Conservation (phyloP, 2,797 vertebrate species). For the Dendrocincla tyrannina region DNA sequence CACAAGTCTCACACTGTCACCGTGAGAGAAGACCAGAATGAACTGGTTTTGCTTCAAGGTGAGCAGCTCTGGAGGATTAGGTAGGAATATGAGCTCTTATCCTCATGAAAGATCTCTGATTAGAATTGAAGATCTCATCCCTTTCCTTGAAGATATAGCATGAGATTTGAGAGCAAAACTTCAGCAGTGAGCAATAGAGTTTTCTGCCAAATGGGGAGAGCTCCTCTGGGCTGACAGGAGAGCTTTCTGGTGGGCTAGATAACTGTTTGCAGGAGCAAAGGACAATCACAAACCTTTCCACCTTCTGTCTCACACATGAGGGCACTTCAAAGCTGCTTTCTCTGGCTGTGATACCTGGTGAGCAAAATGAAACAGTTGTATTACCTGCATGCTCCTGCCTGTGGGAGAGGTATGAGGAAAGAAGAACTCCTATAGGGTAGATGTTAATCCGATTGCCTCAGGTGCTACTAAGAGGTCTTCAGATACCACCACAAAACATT, state of each 20-base stretch:
- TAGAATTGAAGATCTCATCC: not conserved
- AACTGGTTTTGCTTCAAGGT: not conserved
- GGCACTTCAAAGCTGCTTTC: not conserved
- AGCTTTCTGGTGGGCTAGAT: not conserved
- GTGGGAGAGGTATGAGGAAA: not conserved
- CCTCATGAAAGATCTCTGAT: not conserved
- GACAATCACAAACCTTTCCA: not conserved
- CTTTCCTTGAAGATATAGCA: not conserved
- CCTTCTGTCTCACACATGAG: not conserved
- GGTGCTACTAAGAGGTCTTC: not conserved
- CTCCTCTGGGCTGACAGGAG: not conserved
- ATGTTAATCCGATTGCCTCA: not conserved
- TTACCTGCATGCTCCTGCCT: not conserved
- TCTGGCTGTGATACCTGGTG: not conserved
- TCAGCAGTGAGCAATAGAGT: not conserved
- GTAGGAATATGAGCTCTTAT: not conserved
- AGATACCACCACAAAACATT: rapidly evolving
- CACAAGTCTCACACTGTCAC: not conserved
- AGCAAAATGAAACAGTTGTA: not conserved
- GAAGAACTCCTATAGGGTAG: not conserved
- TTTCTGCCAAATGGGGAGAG: not conserved
- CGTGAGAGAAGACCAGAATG: not conserved
- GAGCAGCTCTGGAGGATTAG: not conserved
- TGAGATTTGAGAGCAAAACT: not conserved
- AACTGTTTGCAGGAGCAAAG: not conserved